Evolutionary conservation across 1,140 invertebrate genomes (phyloP).

Genomic region (Littorina saxatilis): DNA sequence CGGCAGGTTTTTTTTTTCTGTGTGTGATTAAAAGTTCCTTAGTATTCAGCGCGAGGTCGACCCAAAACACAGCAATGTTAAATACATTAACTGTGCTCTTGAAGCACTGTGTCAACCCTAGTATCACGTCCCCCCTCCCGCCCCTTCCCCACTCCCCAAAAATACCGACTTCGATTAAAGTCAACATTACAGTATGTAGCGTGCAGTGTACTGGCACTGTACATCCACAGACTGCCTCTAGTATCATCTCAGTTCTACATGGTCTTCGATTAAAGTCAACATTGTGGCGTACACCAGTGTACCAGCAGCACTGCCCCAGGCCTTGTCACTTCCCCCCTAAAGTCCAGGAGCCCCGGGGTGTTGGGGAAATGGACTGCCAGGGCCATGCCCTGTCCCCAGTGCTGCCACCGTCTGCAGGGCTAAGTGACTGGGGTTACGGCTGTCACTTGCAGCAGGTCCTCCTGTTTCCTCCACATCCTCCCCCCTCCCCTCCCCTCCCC

Average conservation of each 20-base stretch:
- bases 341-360: neutral
- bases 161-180: too few species aligned
- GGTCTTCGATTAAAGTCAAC: neutral
- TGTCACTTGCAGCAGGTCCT: constrained; percentile 11
- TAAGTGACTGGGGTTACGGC: neutral
- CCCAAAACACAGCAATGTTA: too few species aligned
- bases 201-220: too few species aligned
- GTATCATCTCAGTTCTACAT: neutral
- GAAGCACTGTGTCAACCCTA: too few species aligned
- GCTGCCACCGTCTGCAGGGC: neutral
- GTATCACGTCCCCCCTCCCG: neutral
- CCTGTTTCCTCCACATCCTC: neutral
- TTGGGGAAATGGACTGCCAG: constrained; percentile 40
- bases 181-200: too few species aligned
- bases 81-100: too few species aligned
- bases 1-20: too few species aligned
- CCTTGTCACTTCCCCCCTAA: neutral
- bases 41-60: too few species aligned
- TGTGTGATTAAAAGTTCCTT: too few species aligned
- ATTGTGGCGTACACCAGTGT: neutral
- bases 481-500: neutral
- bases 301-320: neutral
- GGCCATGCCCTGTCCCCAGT: constrained; percentile 28
- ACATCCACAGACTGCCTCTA: neutral
- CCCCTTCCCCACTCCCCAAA: neutral